These are phyloP conservation scores for Parnassius mnemosyne DNA, from an alignment of 2,888 invertebrate species.

Conservation along the genomic window DNA sequence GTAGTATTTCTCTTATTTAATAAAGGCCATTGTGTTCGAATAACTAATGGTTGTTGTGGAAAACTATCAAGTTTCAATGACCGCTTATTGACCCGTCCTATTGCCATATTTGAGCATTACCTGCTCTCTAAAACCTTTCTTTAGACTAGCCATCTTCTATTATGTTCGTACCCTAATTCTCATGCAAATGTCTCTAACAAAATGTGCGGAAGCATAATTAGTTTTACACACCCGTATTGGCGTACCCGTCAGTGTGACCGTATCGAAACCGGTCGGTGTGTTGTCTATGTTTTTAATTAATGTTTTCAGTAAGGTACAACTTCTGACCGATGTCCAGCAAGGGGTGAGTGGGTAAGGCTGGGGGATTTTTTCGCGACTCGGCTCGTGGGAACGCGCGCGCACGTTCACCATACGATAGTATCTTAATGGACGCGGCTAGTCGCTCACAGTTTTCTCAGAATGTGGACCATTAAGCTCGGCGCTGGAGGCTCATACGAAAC, in stretches of 20 bases:
- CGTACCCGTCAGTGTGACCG: conserved; percentile 43
- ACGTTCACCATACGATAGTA: conserved; percentile 54
- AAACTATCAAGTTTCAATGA: conserved; percentile 71
- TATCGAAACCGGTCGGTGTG: conserved; percentile 61
- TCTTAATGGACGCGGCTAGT: conserved; percentile 64
- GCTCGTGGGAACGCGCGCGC: conserved; percentile 66
- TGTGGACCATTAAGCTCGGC: conserved; percentile 67
- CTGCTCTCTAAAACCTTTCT: conserved; percentile 46
- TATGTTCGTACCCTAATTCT: conserved; percentile 66
- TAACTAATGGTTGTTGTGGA: conserved; percentile 62
- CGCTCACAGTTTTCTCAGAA: conserved; percentile 68
- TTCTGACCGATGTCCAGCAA: conserved; percentile 68
- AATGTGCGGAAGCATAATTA: conserved; percentile 80
- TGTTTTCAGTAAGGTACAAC: conserved; percentile 65
- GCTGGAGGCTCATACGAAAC: conserved; percentile 63
- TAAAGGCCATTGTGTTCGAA: conserved; percentile 11
- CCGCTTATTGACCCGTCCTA: conserved; percentile 48
- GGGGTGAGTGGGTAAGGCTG: conserved; percentile 42
- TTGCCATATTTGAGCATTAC: conserved; percentile 45
- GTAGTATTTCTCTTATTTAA: conserved; percentile 4
- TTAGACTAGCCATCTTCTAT: conserved; percentile 46
- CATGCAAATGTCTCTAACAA: conserved; percentile 71
- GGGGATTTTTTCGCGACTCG: conserved; percentile 53
- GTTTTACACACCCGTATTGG: conserved; percentile 52
- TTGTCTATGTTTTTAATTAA: conserved; percentile 70